These are phyloP conservation scores for Coregonus clupeaformis DNA, from an alignment of 2,113 vertebrate genomes.

Conservation along the genomic window DNA sequence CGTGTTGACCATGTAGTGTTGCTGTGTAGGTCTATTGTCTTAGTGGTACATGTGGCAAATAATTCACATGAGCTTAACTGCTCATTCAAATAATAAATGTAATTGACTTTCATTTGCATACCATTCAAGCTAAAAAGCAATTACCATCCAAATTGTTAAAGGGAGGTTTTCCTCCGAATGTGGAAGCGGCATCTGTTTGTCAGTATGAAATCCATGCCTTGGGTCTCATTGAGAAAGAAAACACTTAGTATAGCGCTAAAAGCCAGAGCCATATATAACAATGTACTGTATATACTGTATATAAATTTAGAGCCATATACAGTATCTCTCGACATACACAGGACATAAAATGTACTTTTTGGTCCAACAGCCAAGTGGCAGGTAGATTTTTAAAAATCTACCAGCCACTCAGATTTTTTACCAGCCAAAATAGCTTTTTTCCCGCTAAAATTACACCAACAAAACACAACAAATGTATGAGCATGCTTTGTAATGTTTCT, in stretches of 20 bases:
- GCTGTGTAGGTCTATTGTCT: background rate
- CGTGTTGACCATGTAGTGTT: background rate
- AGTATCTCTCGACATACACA: no score
- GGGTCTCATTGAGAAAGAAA: background rate
- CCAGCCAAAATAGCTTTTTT: no score
- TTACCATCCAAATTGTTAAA: slow-evolving; percentile 44
- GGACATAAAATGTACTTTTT: no score
- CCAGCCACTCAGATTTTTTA: no score
- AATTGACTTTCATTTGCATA: slow-evolving; percentile 87
- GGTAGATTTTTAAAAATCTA: no score
- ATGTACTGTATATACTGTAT: no score
- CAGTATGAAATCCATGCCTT: slow-evolving; percentile 9
- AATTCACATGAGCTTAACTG: slow-evolving; percentile 87
- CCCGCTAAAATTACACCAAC: no score
- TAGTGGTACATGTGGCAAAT: slow-evolving; percentile 67
- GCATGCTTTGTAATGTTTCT: no score
- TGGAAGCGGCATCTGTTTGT: slow-evolving; percentile 25
- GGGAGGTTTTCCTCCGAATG: slow-evolving; percentile 56
- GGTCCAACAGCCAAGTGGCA: no score
- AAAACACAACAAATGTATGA: no score
- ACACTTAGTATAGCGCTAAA: no score
- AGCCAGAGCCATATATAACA: background rate
- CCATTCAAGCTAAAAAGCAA: slow-evolving; percentile 61
- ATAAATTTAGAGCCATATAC: no score
- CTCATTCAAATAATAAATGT: slow-evolving; percentile 78